These are phyloP conservation scores for Balaeniceps rex DNA, from an alignment of 2,113 vertebrate species.

Conservation along the genomic window DNA sequence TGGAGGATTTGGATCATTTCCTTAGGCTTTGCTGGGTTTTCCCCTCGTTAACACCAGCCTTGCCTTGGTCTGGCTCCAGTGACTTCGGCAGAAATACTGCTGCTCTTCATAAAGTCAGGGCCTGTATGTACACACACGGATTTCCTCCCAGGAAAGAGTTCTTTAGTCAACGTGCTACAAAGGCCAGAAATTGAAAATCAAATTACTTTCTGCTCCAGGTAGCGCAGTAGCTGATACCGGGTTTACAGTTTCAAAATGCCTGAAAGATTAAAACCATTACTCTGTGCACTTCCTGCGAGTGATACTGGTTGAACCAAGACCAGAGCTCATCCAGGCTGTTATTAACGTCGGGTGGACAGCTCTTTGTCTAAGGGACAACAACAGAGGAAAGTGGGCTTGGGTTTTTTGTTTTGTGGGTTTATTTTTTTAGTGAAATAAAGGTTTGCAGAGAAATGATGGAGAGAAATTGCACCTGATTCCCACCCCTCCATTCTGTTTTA, in stretches of 20 bases:
- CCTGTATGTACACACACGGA: fast-evolving
- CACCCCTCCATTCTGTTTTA: neutral
- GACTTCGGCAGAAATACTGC: neutral
- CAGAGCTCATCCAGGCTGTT: neutral
- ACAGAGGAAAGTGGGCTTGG: neutral
- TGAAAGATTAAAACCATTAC: neutral
- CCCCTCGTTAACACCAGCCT: neutral
- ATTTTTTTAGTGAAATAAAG: neutral
- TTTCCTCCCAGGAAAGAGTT: neutral
- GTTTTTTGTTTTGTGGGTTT: too few relatives aligned
- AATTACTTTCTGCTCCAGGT: neutral
- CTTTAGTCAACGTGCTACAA: neutral
- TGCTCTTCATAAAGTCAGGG: neutral
- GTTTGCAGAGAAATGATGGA: neutral
- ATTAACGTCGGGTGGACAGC: fast-evolving
- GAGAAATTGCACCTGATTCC: neutral
- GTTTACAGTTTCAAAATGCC: neutral
- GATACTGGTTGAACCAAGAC: too few relatives aligned
- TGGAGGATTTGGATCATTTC: neutral
- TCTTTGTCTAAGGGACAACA: neutral
- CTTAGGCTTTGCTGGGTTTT: neutral
- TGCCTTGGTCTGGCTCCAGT: neutral
- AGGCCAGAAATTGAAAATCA: neutral
- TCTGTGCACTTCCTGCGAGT: neutral
- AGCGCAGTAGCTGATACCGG: neutral